Evolutionary conservation across 1,140 invertebrate species (phyloP), one percentile per base, ranked within the genome.

Genomic region (Drosophila ohnishii): DNA sequence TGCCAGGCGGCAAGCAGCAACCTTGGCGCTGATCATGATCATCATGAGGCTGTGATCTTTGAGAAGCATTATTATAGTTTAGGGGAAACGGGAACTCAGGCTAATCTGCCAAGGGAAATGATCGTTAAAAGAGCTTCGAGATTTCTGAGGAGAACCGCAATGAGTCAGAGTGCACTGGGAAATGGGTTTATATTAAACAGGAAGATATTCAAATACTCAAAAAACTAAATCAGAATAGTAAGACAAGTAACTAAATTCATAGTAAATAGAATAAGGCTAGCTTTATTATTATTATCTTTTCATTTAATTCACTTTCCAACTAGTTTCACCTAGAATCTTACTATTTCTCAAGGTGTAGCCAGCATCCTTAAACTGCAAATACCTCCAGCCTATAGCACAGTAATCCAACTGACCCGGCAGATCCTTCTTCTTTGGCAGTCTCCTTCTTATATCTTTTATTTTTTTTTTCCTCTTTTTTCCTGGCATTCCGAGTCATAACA

Each of bases 11-110:
- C 48, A 22, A 19, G 16, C 50, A 35, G 50, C 80, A 83, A 79
- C 80, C 81, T 84, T 80, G 80, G 64, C 48, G 66, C 28, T 75
- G 66, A 76, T 84, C 71, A 62, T 77, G 75, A 78, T 78, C 50
- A 53, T 22, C 32, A 59, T 37, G 51, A 34, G 48, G 37, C 19
- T 13, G 19, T 34, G 30, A 40, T 60, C 61, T 61, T 42, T 14
- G 55, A 60, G 28, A 14, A 61, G 56, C 50, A 40, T 55, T 55
- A 60, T 61, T 66, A 32, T 59, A 56, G 75, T 44, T 56, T 59
- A 9, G 14, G 51, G 58, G 58, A 45, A 60, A 53, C 39, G 57
- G 60, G 28, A 65, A 40, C 44, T 48, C 35, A 64, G 50, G 64
- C 44, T 66, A 66, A 69, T 67, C 65, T 67, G 13, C 28, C 22